Conservation (phyloP, 2,888 invertebrate genomes). For the Teleogryllus oceanicus region DNA sequence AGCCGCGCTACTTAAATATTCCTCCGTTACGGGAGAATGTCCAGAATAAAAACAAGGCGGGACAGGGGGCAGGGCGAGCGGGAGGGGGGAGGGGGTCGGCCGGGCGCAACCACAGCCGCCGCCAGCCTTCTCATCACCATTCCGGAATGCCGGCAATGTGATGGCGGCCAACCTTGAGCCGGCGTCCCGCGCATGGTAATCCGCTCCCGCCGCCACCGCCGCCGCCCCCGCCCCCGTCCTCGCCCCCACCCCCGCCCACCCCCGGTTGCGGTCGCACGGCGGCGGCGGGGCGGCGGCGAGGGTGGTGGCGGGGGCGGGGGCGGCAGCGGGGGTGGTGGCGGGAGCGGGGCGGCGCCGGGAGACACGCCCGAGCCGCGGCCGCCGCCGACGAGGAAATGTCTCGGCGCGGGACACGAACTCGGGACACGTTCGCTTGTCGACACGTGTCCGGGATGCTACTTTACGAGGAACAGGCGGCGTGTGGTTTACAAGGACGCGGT, state of each 20-base stretch:
- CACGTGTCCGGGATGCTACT: background rate
- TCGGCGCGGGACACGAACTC: background rate
- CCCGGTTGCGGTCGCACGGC: background rate
- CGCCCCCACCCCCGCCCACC: background rate
- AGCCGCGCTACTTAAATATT: conserved; percentile 1
- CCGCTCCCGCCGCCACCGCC: background rate
- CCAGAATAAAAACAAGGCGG: conserved; percentile 18
- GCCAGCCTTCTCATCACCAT: background rate
- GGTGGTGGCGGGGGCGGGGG: background rate
- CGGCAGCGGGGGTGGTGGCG: background rate
- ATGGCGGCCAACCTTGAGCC: conserved; percentile 18
- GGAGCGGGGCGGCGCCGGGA: background rate
- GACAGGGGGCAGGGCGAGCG: background rate
- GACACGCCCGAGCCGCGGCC: background rate
- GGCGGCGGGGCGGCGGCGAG: background rate
- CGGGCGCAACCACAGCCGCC: background rate
- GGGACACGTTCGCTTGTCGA: background rate
- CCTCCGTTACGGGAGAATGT: background rate
- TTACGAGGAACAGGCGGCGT: background rate
- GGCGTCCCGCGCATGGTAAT: conserved; percentile 8
- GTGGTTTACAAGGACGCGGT: no score
- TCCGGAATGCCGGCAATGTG: conserved; percentile 18
- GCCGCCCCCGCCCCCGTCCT: background rate
- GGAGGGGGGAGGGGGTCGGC: background rate
- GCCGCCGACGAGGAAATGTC: background rate